These are phyloP conservation scores for Caenorhabditis macrosperma DNA, from an alignment of 2,888 invertebrate genomes.

Conservation along the genomic window DNA sequence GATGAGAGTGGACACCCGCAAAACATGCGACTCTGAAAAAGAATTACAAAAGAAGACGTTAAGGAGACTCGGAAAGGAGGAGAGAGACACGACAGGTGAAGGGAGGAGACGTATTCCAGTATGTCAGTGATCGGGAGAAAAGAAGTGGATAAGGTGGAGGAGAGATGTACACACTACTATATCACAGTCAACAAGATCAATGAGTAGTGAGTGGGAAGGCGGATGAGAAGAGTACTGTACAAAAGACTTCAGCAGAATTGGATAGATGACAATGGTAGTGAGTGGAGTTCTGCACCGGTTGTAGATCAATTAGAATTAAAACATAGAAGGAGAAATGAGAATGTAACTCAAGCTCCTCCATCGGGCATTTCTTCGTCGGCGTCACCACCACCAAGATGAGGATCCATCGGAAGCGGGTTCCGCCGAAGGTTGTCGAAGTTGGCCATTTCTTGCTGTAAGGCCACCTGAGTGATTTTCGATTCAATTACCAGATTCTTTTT, in stretches of 20 bases:
- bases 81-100: not conserved
- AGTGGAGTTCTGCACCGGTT: conserved; percentile 32
- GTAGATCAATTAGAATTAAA: conserved; percentile 17
- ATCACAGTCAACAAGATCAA: conserved; percentile 49
- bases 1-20: conserved; percentile 46
- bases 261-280: conserved; percentile 9
- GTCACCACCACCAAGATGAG: conserved; percentile 19
- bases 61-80: not conserved
- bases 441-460: conserved; percentile 49
- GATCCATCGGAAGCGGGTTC: not conserved
- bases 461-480: not conserved
- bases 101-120: not conserved
- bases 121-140: conserved; percentile 6
- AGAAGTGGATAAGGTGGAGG: conserved; percentile 7
- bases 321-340: not conserved
- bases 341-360: not conserved
- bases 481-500: not conserved
- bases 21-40: conserved; percentile 40
- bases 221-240: conserved; percentile 19
- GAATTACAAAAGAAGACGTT: not conserved
- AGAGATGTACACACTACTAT: conserved; percentile 27
- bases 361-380: conserved; percentile 49
- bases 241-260: conserved; percentile 7
- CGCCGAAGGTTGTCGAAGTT: conserved; percentile 3
- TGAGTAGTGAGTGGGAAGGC: conserved; percentile 21